phyloP scores from a whole-genome alignment of 2,888 invertebrate genomes.

The Drosophila siamana region DNA sequence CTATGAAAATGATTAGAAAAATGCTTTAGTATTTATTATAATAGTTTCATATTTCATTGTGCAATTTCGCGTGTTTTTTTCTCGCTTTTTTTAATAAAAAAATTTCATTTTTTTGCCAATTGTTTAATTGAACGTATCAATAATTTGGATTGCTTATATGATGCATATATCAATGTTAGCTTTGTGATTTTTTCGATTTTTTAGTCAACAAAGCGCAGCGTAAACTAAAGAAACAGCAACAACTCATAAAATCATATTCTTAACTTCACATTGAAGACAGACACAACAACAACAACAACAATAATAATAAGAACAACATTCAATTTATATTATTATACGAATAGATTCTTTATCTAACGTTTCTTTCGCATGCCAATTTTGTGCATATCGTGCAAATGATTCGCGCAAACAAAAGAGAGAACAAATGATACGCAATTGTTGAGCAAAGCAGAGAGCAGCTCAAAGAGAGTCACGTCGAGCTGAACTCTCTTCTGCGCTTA shows the following conservation, averaged over 20 bases:
- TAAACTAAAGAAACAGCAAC: conserved; percentile 48
- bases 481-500: conserved; percentile 1
- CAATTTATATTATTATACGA: conserved; percentile 34
- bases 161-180: conserved; percentile 17
- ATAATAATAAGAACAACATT: conserved; percentile 75
- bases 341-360: conserved; percentile 8
- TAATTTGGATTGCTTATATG: conserved; percentile 47
- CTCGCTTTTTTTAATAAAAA: conserved; percentile 17
- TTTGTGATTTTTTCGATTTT: neutral
- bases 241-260: conserved; percentile 37
- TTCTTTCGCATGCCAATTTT: conserved; percentile 49
- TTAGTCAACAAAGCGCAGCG: conserved; percentile 44
- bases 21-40: conserved; percentile 31
- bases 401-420: conserved; percentile 55
- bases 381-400: conserved; percentile 52
- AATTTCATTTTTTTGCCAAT: conserved; percentile 26
- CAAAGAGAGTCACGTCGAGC: conserved; percentile 19
- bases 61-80: conserved; percentile 54
- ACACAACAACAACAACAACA: conserved; percentile 69
- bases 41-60: conserved; percentile 40
- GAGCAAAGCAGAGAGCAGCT: conserved; percentile 40
- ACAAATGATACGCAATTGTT: conserved; percentile 43
- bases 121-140: conserved; percentile 47
- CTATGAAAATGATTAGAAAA: conserved; percentile 53
- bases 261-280: conserved; percentile 37